A percentile compares a stretch with the other conserved stretches of the same genome.
Conservation (phyloP, 2,888 invertebrate genomes). For the Lasiommata megera region DNA sequence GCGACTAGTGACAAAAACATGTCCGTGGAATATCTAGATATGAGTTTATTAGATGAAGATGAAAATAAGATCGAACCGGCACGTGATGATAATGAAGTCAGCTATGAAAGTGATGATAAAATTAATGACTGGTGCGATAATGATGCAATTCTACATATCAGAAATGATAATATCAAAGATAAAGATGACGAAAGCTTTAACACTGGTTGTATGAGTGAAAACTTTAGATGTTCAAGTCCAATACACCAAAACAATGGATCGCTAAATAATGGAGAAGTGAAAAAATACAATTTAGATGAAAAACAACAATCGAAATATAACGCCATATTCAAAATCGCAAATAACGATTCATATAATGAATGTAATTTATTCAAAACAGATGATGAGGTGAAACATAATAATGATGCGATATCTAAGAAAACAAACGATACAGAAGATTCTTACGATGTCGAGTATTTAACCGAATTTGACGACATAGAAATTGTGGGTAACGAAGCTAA, state of each 20-base stretch:
- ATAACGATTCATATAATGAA: conserved; percentile 18
- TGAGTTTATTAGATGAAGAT: conserved; percentile 29
- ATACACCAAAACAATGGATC: neutral
- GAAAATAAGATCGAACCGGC: conserved; percentile 28
- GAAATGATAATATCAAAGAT: neutral
- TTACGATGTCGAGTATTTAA: neutral
- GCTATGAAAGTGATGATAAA: neutral
- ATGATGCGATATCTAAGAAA: conserved; percentile 21
- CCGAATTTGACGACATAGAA: neutral
- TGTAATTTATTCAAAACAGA: conserved; percentile 29
- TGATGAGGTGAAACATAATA: conserved; percentile 28
- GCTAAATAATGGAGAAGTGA: neutral
- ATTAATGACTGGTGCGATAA: neutral
- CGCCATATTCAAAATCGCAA: conserved; percentile 28
- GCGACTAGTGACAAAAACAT: conserved; percentile 20
- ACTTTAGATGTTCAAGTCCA: neutral
- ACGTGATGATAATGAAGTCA: neutral
- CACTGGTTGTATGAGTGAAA: neutral
- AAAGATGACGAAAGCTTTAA: neutral
- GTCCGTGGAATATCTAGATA: conserved; percentile 25
- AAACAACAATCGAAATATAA: conserved; percentile 9
- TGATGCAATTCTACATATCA: neutral
- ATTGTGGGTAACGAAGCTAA: no score
- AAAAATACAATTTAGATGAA: neutral
- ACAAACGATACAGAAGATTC: neutral